These are phyloP conservation scores for Oasisia sp. DNA, from an alignment of 2,888 invertebrate species.

Conservation along the genomic window DNA sequence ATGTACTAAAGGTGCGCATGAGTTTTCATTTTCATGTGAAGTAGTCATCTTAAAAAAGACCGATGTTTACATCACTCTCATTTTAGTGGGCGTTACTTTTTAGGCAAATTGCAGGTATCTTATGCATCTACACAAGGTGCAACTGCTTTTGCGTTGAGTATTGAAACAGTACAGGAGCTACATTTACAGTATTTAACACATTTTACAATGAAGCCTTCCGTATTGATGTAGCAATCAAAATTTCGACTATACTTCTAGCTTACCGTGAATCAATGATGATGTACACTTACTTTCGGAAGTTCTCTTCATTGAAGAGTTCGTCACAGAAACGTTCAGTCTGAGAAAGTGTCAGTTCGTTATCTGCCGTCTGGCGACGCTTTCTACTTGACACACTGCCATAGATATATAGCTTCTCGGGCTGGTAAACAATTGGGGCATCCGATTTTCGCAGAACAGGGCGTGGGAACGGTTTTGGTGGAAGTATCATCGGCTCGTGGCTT, in stretches of 20 bases:
- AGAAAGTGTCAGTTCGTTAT: not conserved
- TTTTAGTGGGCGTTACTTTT: too few relatives aligned
- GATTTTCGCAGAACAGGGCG: constrained; percentile 20
- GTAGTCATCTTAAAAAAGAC: not conserved
- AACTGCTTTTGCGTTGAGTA: too few relatives aligned
- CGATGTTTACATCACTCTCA: too few relatives aligned
- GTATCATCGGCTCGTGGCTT: not conserved
- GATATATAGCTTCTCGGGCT: not conserved
- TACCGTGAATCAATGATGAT: not conserved
- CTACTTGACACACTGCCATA: not conserved
- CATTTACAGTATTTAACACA: too few relatives aligned
- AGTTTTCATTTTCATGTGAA: not conserved
- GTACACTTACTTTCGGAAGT: not conserved
- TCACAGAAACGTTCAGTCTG: constrained; percentile 23
- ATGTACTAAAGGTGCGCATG: not conserved
- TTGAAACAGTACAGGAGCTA: too few relatives aligned
- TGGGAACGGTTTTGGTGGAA: constrained; percentile 18
- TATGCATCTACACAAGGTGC: too few relatives aligned
- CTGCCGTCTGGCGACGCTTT: not conserved
- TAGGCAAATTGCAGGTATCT: too few relatives aligned
- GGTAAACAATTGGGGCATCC: constrained; percentile 23
- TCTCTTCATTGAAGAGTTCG: constrained; percentile 18
- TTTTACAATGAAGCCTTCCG: too few relatives aligned
- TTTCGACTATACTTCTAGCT: not conserved
- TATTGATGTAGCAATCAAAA: not conserved